A percentile compares a stretch with the other conserved stretches of the same genome.
Conservation (phyloP, 2,888 invertebrate species). For the Magallana nippona region DNA sequence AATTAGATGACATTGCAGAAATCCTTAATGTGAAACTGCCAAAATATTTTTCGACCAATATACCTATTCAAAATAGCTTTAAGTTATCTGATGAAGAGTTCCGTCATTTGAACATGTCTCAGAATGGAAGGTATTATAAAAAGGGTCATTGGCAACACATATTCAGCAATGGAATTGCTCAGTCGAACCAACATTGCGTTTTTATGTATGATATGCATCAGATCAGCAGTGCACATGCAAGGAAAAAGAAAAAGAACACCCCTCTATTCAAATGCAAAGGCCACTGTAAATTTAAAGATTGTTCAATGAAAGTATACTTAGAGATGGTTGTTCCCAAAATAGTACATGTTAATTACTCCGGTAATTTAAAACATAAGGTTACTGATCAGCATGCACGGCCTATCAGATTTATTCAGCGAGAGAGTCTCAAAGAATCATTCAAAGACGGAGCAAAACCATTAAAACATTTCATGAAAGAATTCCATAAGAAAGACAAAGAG, state of each 20-base stretch:
- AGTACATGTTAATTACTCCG: not conserved
- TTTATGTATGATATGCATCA: not conserved
- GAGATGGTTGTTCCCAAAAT: not conserved
- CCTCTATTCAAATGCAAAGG: not conserved
- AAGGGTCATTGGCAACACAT: not conserved
- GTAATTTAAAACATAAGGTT: not conserved
- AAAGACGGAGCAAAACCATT: slow-evolving; percentile 26
- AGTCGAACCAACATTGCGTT: not conserved
- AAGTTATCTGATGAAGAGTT: no score
- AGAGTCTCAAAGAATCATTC: not conserved
- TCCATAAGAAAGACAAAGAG: not conserved
- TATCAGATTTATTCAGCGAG: not conserved
- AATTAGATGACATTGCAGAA: no score
- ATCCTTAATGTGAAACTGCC: no score
- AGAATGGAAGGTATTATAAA: not conserved
- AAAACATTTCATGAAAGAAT: not conserved
- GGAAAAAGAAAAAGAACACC: not conserved
- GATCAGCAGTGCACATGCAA: slow-evolving; percentile 5
- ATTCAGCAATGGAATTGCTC: not conserved
- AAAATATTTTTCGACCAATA: no score
- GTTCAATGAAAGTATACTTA: slow-evolving; percentile 12
- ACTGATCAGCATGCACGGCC: slow-evolving; percentile 1
- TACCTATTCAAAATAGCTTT: no score
- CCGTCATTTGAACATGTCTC: not conserved
- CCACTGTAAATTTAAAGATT: slow-evolving; percentile 10